Evolutionary conservation across 2,797 vertebrate genomes (phyloP), one percentile per base, ranked within the genome.

Genomic region (Spea hammondii): DNA sequence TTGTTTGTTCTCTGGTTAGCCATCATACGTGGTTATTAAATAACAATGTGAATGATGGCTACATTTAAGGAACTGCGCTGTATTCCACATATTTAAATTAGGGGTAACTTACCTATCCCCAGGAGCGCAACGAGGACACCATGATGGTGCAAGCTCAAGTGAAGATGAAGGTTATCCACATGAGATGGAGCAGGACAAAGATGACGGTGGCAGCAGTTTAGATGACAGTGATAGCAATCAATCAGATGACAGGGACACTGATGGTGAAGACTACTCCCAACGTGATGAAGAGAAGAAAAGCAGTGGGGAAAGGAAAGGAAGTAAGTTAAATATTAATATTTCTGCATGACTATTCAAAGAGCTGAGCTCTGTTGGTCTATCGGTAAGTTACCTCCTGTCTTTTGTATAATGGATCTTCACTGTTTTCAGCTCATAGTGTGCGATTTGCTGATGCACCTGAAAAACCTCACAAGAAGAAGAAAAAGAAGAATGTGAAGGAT

Each of bases 401-500:
- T 55, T 75, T 5, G 0, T 14, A 32, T 68, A 9, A 12, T 10
- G 1, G 1, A n/a, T 67, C 66, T 76, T 53, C 1, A 48, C 0
- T 12, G 60, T 12, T 53, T 65, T 9, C 54, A 98, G 98, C 94
- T 80, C 95, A 96, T 70, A 98, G 93, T 5, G 97, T 99, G 13
- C 94, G 96, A 5, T 99, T 99, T 72, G 95, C 97, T 48, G 98
- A 99, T 81, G 88, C 91, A 85, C 90, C 91, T 80, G 92, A 95
- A 74, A 93, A 96, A 44, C 85, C 93, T 50, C 82, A 91, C 0
- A 93, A 87, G 86, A 93, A 87, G 86, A 83, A 93, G 74, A 14
- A 17, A 17, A 95, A 96, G 83, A 98, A 97, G 89, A 97, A 95
- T 83, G 94, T 94, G 55, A 99, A 99, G 85, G 96, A 95, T 54